These are phyloP conservation scores for Hemiprocne comata DNA, from an alignment of 2,113 vertebrate species.

Conservation along the genomic window DNA sequence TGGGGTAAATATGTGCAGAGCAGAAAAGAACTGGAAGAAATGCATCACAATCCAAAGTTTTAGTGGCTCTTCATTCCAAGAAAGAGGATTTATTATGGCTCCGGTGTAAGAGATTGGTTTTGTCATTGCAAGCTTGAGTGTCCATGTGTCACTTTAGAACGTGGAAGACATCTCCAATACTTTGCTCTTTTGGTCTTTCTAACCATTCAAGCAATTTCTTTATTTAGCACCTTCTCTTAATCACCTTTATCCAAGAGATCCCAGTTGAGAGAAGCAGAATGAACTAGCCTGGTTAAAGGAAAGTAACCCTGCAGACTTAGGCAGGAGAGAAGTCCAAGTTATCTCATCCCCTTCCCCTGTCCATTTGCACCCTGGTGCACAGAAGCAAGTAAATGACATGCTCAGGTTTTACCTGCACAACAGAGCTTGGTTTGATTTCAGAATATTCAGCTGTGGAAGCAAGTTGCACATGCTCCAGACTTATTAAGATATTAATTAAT, in stretches of 20 bases:
- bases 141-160: background rate
- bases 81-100: background rate
- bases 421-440: background rate
- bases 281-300: background rate
- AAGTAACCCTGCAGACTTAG: background rate
- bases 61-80: background rate
- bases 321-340: background rate
- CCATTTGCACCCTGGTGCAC: background rate
- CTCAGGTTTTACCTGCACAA: background rate
- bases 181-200: background rate
- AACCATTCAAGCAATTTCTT: background rate
- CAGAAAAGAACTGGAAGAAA: background rate
- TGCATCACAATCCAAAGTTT: background rate
- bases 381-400: background rate
- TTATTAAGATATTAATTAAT: too few relatives aligned
- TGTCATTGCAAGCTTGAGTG: background rate
- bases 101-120: background rate
- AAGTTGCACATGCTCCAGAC: background rate
- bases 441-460: background rate
- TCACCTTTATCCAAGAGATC: background rate
- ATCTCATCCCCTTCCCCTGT: background rate
- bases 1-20: background rate
- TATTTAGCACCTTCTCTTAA: background rate
- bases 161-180: background rate
- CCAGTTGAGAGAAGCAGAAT: background rate